Percentiles rank a stretch among this genome's conserved stretches.
Conservation (phyloP, 2,888 invertebrate species). For the Malthinus seriepunctatus region DNA sequence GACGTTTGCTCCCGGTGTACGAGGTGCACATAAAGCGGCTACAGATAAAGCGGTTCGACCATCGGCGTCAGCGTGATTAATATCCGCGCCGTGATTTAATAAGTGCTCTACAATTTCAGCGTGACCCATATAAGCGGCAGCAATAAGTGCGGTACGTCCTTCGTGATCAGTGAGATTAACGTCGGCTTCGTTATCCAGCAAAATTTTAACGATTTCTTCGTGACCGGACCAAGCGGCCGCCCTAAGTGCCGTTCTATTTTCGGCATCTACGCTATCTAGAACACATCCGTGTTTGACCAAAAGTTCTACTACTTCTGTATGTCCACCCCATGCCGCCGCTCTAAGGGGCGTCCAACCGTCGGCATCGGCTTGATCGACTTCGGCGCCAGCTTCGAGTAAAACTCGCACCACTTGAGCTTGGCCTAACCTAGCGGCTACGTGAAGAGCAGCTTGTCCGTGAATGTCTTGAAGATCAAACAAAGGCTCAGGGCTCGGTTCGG, state of each 20-base stretch:
- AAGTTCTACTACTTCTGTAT: slow-evolving; percentile 82
- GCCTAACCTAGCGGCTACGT: slow-evolving; percentile 81
- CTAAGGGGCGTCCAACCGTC: slow-evolving; percentile 91
- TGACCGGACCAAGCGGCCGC: slow-evolving; percentile 96
- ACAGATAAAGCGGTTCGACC: slow-evolving; percentile 87
- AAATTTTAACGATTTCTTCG: slow-evolving; percentile 76
- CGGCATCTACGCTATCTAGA: slow-evolving; percentile 86
- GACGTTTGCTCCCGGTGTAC: slow-evolving; percentile 73
- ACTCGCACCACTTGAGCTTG: slow-evolving; percentile 73
- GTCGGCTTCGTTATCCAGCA: slow-evolving; percentile 76
- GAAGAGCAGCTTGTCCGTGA: slow-evolving; percentile 84
- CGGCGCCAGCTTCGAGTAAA: slow-evolving; percentile 65
- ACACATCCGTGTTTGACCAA: slow-evolving; percentile 78
- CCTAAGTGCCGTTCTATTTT: slow-evolving; percentile 85
- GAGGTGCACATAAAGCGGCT: slow-evolving; percentile 81
- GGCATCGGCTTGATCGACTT: slow-evolving; percentile 75
- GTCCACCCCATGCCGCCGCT: slow-evolving; percentile 96
- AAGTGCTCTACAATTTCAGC: slow-evolving; percentile 86
- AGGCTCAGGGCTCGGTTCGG: slow-evolving; percentile 56
- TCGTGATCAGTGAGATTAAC: slow-evolving; percentile 87
- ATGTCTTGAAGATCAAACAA: slow-evolving; percentile 66
- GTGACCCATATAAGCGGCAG: slow-evolving; percentile 96
- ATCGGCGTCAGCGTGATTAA: slow-evolving; percentile 86
- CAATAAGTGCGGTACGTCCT: slow-evolving; percentile 89
- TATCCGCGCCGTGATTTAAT: slow-evolving; percentile 78